Evolutionary conservation across 1,140 invertebrate genomes (phyloP).

Genomic region (Hormaphis cornu): DNA sequence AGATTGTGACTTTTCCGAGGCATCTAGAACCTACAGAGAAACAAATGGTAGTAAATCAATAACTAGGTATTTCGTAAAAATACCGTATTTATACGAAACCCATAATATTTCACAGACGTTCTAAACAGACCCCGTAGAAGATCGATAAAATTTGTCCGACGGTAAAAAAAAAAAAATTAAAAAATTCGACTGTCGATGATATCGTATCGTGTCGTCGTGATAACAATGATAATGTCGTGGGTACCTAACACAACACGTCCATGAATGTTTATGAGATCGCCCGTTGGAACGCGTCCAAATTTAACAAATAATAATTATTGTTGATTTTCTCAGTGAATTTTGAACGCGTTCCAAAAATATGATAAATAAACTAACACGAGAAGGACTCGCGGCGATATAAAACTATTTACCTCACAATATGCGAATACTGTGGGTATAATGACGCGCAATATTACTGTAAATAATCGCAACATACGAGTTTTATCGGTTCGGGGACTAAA

Average conservation of each 20-base stretch:
- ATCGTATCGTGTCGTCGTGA: too few relatives aligned
- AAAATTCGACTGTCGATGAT: too few relatives aligned
- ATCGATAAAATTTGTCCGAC: too few relatives aligned
- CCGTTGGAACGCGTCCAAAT: background rate
- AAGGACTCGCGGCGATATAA: background rate
- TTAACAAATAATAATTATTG: constrained; percentile 19
- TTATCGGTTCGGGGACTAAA: too few relatives aligned
- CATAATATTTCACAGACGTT: too few relatives aligned
- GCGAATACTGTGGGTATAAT: background rate
- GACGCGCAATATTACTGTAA: too few relatives aligned
- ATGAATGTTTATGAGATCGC: constrained; percentile 16
- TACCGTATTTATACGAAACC: background rate
- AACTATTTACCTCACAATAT: background rate
- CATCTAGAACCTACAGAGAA: background rate
- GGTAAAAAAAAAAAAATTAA: too few relatives aligned
- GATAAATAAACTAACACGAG: background rate
- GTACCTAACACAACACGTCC: background rate
- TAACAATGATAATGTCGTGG: background rate
- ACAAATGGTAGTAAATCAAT: background rate
- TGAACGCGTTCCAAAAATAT: constrained; percentile 3
- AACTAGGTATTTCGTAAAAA: background rate
- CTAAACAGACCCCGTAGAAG: too few relatives aligned
- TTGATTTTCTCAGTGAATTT: constrained; percentile 1
- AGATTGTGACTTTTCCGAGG: background rate
- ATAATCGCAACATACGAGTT: too few relatives aligned